phyloP scores from a whole-genome alignment of 2,797 vertebrate species.

The Anas bernieri region DNA sequence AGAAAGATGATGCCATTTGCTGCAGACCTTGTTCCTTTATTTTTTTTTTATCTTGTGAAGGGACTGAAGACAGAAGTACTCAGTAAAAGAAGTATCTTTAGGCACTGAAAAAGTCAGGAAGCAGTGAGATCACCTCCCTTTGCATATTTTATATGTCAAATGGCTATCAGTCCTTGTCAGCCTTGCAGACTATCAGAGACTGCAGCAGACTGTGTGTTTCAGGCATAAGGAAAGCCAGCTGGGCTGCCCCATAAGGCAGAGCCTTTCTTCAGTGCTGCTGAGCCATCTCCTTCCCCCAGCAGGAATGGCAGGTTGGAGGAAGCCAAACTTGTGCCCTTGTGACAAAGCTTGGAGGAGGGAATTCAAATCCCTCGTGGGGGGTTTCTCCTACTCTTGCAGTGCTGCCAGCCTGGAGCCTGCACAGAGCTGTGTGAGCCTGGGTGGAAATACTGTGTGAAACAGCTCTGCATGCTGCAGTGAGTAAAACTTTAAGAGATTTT shows the following conservation, averaged over 20 bases:
- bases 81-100: neutral
- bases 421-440: neutral
- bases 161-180: constrained; percentile 8
- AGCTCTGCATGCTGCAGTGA: neutral
- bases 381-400: neutral
- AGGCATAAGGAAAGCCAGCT: constrained; percentile 34
- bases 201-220: neutral
- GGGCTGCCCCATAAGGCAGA: constrained; percentile 17
- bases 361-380: neutral
- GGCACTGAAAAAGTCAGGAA: neutral
- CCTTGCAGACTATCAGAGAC: neutral
- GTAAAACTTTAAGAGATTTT: neutral
- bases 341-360: neutral
- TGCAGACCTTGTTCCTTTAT: neutral
- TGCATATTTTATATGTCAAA: neutral
- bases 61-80: neutral
- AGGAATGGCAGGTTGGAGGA: neutral
- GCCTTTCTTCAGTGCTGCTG: constrained; percentile 8
- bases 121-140: neutral
- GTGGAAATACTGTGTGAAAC: constrained; percentile 2
- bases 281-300: neutral
- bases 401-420: neutral
- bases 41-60: constrained; percentile 10
- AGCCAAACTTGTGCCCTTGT: neutral
- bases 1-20: neutral